Evolutionary conservation across 1,140 invertebrate species (phyloP).

Genomic region (Drosophila murphyi): DNA sequence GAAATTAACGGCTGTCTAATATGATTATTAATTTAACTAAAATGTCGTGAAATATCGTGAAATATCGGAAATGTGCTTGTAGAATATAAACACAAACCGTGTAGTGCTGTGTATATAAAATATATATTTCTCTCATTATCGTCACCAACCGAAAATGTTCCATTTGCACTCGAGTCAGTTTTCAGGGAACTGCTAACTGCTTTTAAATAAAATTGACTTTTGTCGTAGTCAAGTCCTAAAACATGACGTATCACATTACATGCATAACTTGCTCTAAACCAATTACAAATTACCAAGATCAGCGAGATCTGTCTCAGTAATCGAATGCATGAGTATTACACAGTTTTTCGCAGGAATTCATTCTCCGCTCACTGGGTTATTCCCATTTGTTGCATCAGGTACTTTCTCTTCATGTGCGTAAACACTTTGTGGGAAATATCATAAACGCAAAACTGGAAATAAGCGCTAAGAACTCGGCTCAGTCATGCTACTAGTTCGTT

Average conservation of each 20-base stretch:
- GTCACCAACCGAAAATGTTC: neutral
- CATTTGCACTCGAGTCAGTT: conserved; percentile 1
- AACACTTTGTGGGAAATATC: conserved; percentile 28
- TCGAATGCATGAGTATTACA: neutral
- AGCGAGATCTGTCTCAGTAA: neutral
- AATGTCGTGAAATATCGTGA: conserved; percentile 4
- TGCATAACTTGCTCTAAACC: no score
- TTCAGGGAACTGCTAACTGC: neutral
- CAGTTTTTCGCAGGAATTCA: conserved; percentile 7
- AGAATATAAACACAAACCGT: neutral
- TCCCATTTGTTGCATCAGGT: conserved; percentile 6
- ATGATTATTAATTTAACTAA: neutral
- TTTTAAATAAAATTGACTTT: no score
- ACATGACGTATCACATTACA: neutral
- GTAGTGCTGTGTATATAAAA: conserved; percentile 3
- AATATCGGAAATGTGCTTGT: neutral
- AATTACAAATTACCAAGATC: conserved; percentile 4
- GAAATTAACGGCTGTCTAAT: neutral
- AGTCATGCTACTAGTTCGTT: conserved; percentile 19
- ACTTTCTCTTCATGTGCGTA: conserved; percentile 33
- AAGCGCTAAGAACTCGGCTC: conserved; percentile 30
- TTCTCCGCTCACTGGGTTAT: neutral
- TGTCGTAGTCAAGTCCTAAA: neutral
- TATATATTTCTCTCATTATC: neutral
- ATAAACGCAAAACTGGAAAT: conserved; percentile 24